Conservation (phyloP, 2,888 invertebrate genomes). For the Drosophila flavopinicola region DNA sequence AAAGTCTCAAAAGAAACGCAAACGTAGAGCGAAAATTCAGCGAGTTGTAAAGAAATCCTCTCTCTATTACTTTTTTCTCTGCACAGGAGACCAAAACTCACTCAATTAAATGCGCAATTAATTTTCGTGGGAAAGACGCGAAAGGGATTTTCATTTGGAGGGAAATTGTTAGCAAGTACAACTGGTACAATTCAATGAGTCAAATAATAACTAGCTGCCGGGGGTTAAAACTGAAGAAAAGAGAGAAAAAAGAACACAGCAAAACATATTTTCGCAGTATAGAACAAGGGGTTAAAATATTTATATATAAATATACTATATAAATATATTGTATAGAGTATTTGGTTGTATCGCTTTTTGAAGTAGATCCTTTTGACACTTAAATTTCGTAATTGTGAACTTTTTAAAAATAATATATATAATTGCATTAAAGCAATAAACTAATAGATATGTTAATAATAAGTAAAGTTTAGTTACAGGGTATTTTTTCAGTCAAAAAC, state of each 20-base stretch:
- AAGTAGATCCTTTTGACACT: no score
- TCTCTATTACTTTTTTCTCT: background rate
- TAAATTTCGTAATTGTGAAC: no score
- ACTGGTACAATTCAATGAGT: constrained; percentile 57
- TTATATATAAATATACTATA: constrained; percentile 38
- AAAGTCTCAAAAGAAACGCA: constrained; percentile 3
- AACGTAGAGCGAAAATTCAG: constrained; percentile 28
- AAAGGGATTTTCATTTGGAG: constrained; percentile 51
- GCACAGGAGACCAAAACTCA: constrained; percentile 46
- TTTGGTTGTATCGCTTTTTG: background rate
- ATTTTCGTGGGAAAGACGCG: constrained; percentile 68
- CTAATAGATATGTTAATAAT: no score
- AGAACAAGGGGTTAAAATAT: constrained; percentile 59
- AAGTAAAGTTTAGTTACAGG: no score
- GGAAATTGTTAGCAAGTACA: constrained; percentile 60
- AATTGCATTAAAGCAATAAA: no score
- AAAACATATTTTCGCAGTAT: constrained; percentile 37
- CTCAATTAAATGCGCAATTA: constrained; percentile 78
- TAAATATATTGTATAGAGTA: constrained; percentile 4
- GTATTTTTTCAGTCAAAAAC: background rate
- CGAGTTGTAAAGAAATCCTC: constrained; percentile 43
- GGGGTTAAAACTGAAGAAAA: constrained; percentile 11
- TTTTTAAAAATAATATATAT: no score
- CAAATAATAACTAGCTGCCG: constrained; percentile 43
- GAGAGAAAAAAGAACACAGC: constrained; percentile 24